Conservation (phyloP, 2,113 vertebrate genomes). For the Psammodynastes pulverulentus region DNA sequence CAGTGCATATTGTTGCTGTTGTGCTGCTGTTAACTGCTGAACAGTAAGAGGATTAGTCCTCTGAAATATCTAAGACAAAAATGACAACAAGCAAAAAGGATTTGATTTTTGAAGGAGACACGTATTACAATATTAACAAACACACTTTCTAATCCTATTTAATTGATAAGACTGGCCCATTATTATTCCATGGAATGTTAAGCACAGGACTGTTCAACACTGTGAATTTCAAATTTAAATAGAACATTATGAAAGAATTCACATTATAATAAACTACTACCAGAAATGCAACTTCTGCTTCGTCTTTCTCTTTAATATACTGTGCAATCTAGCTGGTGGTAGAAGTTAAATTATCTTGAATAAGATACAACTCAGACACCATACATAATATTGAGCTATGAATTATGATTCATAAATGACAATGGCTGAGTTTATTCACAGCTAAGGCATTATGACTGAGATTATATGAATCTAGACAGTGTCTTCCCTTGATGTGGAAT, state of each 20-base stretch:
- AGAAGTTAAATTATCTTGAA: background rate
- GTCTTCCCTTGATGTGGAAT: background rate
- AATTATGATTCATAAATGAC: background rate
- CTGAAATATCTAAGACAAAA: constrained; percentile 85
- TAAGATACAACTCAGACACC: background rate
- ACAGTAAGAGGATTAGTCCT: constrained; percentile 88
- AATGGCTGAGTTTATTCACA: background rate
- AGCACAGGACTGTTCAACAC: background rate
- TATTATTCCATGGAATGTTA: background rate
- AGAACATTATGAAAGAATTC: background rate
- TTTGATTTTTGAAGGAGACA: constrained; percentile 1
- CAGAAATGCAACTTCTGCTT: background rate
- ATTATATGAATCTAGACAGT: background rate
- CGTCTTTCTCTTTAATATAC: background rate
- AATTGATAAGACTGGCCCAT: background rate
- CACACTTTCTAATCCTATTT: background rate
- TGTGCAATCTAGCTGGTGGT: background rate
- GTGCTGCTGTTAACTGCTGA: constrained; percentile 92
- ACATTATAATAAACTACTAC: background rate
- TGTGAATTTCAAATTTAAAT: background rate
- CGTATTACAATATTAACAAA: background rate
- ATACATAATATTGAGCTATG: background rate
- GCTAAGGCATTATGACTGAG: background rate
- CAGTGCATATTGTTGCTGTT: constrained; percentile 94
- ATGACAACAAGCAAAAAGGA: constrained; percentile 12